These are phyloP conservation scores for Zelleria hepariella DNA, from an alignment of 2,888 invertebrate species.

Conservation along the genomic window DNA sequence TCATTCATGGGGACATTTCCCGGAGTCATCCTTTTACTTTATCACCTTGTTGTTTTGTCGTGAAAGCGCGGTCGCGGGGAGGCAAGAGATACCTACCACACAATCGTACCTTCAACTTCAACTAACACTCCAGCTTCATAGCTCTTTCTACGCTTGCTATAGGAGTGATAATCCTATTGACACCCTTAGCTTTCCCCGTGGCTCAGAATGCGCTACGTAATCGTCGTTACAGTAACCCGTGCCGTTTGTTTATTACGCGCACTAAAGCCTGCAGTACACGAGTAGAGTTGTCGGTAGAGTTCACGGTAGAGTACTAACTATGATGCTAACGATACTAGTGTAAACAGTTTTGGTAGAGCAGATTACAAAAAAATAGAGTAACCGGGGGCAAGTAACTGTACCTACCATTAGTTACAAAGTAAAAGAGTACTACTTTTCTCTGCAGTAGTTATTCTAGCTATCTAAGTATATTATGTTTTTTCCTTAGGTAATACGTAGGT, in stretches of 20 bases:
- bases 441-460: too few species aligned
- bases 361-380: too few species aligned
- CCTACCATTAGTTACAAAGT: too few species aligned
- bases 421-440: too few species aligned
- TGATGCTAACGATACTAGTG: too few species aligned
- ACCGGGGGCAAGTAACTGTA: too few species aligned
- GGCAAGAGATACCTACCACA: neutral
- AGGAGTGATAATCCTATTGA: neutral
- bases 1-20: neutral
- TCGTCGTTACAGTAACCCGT: neutral
- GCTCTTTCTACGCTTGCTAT: neutral
- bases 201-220: neutral
- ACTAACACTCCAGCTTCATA: neutral
- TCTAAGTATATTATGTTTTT: too few species aligned
- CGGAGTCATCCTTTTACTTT: neutral
- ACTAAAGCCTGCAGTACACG: too few species aligned
- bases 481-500: too few species aligned
- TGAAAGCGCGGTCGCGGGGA: neutral
- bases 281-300: too few species aligned
- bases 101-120: neutral
- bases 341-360: too few species aligned
- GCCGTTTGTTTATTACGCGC: neutral
- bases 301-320: too few species aligned
- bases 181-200: neutral
- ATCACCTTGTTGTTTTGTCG: neutral